Evolutionary conservation across 2,113 vertebrate genomes (phyloP).

Genomic region (Sylvilagus bachmani): DNA sequence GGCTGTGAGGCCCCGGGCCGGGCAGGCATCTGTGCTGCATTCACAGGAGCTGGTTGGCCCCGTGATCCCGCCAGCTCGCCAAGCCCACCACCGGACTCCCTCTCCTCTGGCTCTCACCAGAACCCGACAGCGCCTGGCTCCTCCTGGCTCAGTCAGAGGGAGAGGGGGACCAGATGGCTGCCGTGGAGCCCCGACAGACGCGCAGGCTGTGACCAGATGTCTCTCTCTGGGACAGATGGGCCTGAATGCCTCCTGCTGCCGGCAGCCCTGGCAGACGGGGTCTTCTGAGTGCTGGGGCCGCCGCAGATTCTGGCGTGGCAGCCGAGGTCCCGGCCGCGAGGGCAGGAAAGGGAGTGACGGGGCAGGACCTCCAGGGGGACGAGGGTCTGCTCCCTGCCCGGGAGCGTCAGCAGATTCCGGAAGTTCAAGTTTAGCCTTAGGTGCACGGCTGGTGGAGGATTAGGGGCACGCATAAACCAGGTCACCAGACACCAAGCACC

Average conservation of each 20-base stretch:
- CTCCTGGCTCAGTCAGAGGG: background rate
- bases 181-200: background rate
- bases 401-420: background rate
- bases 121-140: background rate
- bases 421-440: slow-evolving; percentile 2
- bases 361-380: background rate
- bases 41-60: background rate
- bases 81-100: background rate
- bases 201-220: slow-evolving; percentile 22
- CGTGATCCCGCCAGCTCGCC: background rate
- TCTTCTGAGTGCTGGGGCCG: too few species aligned
- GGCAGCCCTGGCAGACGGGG: background rate
- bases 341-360: background rate
- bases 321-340: too few species aligned
- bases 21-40: background rate
- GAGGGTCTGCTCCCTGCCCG: background rate
- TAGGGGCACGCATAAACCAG: background rate
- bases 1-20: background rate
- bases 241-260: slow-evolving; percentile 19
- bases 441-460: background rate
- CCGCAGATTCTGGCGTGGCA: too few species aligned
- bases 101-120: slow-evolving; percentile 22
- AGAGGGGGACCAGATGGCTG: background rate
- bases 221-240: slow-evolving; percentile 37
- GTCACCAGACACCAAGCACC: slow-evolving; percentile 23